Base-by-base conservation (phyloP, 2,797 vertebrate genomes). In the Alcedo quadribrachys region DNA sequence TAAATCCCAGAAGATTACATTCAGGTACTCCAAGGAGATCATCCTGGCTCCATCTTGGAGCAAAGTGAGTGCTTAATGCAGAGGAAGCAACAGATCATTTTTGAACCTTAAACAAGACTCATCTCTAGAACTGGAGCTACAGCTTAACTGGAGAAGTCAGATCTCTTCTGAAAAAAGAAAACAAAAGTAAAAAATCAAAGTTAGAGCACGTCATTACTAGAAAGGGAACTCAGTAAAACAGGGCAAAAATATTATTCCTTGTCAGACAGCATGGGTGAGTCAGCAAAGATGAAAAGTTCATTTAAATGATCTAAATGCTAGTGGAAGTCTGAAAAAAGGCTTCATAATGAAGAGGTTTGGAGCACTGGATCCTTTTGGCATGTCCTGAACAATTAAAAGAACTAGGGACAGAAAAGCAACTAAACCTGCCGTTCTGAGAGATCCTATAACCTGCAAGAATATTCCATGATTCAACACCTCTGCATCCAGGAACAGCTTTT, bases 401-500 rank as follows among this genome's bases (percentile, higher is more conserved):
- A 73, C 19, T 6, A 6, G 46, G 6, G 11, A 85, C 9, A 57
- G 28, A 54, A 69, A 83, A 90, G 25, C 28, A 79, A 19, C 24
- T n/a, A 40, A 67, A 92, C 51, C 13, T 79, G 70, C 12, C 21
- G 17, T 35, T 80, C 24, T 46, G 60, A 77, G 54, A 67, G 61
- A 54, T 48, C 50, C 51, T 80, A 28, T 42, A 89, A 80, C 81
- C 54, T 60, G 45, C 62, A 90, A 78, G 81, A 91, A 82, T 74
- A 58, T 81, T 87, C 83, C 33, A 27, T 68, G 5, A 58, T 85
- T 93, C 90, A 85, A 40, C 7, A 16, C 11, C 58, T 87, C 65
- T 58, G 90, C 84, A 93, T 37, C 65, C 71, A 80, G 62, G 70
- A 89, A 58, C 12, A 40, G 42, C 37, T 80, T 82, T 93, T 62